phyloP scores from a whole-genome alignment of 2,888 invertebrate genomes.

The Heliconius aoede region DNA sequence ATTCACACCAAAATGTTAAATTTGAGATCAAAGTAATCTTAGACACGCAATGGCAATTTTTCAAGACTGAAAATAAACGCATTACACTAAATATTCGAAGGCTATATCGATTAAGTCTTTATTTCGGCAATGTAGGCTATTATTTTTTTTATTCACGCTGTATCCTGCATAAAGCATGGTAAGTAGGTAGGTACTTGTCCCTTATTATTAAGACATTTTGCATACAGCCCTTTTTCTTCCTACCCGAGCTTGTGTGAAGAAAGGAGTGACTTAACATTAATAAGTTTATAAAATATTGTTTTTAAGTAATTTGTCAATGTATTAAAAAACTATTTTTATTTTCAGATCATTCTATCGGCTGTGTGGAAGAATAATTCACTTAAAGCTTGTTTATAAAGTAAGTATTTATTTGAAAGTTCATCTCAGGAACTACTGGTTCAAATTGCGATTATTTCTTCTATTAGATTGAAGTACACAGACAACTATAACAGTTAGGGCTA shows the following conservation, averaged over 20 bases:
- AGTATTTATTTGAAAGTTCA: neutral
- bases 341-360: slow-evolving; percentile 1
- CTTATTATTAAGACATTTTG: neutral
- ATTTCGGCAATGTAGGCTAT: neutral
- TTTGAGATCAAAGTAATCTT: neutral
- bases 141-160: neutral
- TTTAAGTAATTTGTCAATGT: neutral
- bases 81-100: neutral
- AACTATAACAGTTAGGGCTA: neutral
- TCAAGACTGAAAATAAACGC: neutral
- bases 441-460: too few species aligned
- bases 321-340: neutral
- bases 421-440: too few species aligned
- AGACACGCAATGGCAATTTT: neutral
- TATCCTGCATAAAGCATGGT: neutral
- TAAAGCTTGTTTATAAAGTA: slow-evolving; percentile 13
- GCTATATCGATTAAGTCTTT: neutral
- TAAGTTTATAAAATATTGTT: neutral
- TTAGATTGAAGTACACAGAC: neutral
- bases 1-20: neutral
- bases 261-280: neutral
- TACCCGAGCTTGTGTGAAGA: neutral
- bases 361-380: slow-evolving; percentile 3
- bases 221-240: too few species aligned
- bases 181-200: too few species aligned